Conservation (phyloP, 2,113 vertebrate genomes). For the Aspiorhynchus laticeps region DNA sequence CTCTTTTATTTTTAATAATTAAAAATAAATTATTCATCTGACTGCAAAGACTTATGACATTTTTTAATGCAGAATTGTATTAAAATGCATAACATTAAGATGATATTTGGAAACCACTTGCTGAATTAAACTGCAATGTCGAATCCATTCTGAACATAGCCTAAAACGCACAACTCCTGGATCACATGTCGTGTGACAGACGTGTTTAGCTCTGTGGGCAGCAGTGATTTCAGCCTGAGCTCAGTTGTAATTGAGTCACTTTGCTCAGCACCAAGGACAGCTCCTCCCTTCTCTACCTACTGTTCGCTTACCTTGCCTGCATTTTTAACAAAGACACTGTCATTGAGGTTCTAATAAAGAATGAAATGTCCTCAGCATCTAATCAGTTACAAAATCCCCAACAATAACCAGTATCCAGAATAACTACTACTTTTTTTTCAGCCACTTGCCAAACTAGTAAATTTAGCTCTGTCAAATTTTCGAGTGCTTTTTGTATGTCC, state of each 20-base stretch:
- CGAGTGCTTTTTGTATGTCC: background rate
- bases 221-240: background rate
- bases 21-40: background rate
- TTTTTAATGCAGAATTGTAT: background rate
- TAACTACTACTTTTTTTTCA: background rate
- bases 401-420: background rate
- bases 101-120: background rate
- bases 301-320: background rate
- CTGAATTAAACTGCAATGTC: background rate
- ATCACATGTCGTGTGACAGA: background rate
- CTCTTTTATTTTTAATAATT: background rate
- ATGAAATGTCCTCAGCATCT: background rate
- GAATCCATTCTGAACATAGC: background rate
- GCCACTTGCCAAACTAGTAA: background rate
- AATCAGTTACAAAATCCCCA: background rate
- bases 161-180: background rate
- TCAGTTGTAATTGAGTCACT: background rate
- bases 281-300: slow-evolving; percentile 2
- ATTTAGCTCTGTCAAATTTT: background rate
- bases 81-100: background rate
- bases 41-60: background rate
- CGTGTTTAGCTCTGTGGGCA: background rate
- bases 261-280: slow-evolving; percentile 34
- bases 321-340: background rate
- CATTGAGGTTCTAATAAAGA: background rate